Evolutionary conservation across 2,888 invertebrate species (phyloP).

Genomic region (Drosophila ezoana): DNA sequence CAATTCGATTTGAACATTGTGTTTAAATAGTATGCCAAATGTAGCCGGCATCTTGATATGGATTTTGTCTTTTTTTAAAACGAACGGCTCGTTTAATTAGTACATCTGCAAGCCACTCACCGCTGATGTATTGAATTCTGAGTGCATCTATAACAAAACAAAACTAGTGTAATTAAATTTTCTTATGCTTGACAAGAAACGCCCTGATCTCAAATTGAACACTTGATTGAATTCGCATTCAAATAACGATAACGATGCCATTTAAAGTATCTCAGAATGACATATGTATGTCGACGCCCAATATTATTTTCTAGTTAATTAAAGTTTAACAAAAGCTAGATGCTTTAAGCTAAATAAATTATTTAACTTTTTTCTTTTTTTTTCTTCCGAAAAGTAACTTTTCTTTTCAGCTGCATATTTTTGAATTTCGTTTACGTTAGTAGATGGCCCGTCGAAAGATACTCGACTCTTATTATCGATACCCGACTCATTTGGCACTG

Average conservation of each 20-base stretch:
- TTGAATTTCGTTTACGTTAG: no score
- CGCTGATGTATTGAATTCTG: slow-evolving; percentile 20
- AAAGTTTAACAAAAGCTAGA: no score
- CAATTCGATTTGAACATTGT: slow-evolving; percentile 62
- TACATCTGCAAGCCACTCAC: slow-evolving; percentile 11
- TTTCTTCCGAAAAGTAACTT: no score
- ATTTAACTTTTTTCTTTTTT: no score
- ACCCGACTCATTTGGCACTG: no score
- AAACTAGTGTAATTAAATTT: slow-evolving; percentile 13
- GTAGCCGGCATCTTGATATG: slow-evolving; percentile 59
- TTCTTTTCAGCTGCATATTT: no score
- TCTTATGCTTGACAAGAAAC: slow-evolving; percentile 29
- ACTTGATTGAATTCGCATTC: neutral
- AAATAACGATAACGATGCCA: neutral
- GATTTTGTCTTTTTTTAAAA: neutral
- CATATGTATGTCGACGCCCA: no score
- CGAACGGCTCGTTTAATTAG: slow-evolving; percentile 2
- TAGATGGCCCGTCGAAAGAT: no score
- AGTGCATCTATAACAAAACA: slow-evolving; percentile 24
- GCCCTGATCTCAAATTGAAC: slow-evolving; percentile 1
- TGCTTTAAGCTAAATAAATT: no score
- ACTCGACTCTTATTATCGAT: no score
- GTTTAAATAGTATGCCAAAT: slow-evolving; percentile 53
- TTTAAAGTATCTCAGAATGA: no score
- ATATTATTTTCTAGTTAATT: no score